Conservation (phyloP, 2,888 invertebrate species). For the Sinelater perroti region DNA sequence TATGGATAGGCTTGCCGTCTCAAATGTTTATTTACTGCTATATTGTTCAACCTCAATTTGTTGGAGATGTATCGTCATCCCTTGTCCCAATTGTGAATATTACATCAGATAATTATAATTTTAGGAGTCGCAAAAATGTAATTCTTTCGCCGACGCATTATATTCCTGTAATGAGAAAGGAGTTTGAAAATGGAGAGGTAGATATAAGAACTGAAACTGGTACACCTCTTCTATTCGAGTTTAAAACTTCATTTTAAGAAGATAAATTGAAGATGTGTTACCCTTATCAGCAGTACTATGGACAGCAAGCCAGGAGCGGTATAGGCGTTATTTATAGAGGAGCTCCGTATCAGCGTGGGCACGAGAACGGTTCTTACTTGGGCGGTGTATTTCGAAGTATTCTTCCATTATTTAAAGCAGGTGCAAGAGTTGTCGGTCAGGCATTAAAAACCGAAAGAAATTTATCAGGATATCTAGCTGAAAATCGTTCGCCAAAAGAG, state of each 20-base stretch:
- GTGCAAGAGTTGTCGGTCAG: not conserved
- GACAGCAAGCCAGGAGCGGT: slow-evolving; percentile 8
- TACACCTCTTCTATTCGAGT: slow-evolving; percentile 31
- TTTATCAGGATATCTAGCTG: slow-evolving; percentile 5
- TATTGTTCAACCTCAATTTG: slow-evolving; percentile 42
- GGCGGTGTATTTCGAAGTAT: slow-evolving; percentile 15
- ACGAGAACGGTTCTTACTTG: slow-evolving; percentile 5
- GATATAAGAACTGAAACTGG: slow-evolving; percentile 33
- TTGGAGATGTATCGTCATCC: slow-evolving; percentile 45
- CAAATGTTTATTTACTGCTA: slow-evolving; percentile 29
- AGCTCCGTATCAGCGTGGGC: slow-evolving; percentile 12
- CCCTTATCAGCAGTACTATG: slow-evolving; percentile 21
- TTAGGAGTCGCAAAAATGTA: slow-evolving; percentile 27
- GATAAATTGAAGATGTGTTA: not conserved
- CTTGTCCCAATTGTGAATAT: slow-evolving; percentile 45
- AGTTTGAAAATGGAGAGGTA: slow-evolving; percentile 32
- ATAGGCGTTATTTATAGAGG: slow-evolving; percentile 18
- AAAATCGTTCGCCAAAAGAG: slow-evolving; percentile 1
- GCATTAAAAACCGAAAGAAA: slow-evolving; percentile 2
- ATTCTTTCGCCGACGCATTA: slow-evolving; percentile 38
- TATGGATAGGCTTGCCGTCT: slow-evolving; percentile 40
- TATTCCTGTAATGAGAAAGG: slow-evolving; percentile 36
- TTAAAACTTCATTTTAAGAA: slow-evolving; percentile 11
- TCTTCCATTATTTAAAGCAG: slow-evolving; percentile 17
- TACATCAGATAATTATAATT: slow-evolving; percentile 32